Conservation (phyloP, 2,113 vertebrate genomes). For the Ophthalmotilapia sp. region DNA sequence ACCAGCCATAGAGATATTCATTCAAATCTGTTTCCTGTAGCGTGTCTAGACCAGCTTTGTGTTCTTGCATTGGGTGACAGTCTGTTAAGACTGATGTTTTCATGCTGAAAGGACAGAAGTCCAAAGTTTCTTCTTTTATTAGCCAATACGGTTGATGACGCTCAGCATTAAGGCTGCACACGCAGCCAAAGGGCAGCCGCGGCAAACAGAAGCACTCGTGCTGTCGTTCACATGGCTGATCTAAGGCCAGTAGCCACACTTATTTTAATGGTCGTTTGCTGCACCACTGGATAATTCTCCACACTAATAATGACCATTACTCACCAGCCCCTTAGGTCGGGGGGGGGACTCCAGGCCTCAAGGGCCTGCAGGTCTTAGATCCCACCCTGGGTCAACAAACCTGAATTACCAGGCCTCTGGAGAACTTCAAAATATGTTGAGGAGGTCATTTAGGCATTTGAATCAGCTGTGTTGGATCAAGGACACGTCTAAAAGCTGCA, state of each 20-base stretch:
- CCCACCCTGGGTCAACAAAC: neutral
- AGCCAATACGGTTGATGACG: neutral
- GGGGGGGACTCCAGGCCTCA: neutral
- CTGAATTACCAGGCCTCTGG: neutral
- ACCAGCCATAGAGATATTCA: neutral
- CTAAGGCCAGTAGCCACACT: neutral
- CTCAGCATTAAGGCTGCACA: neutral
- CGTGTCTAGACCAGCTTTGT: fast-evolving
- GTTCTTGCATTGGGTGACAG: neutral
- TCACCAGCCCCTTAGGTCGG: neutral
- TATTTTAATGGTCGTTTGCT: neutral
- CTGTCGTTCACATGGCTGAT: neutral
- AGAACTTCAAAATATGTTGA: fast-evolving
- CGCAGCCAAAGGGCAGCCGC: neutral
- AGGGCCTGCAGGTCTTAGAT: neutral
- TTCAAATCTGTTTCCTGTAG: neutral
- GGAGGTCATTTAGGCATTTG: neutral
- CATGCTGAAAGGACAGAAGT: neutral
- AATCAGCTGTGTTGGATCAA: neutral
- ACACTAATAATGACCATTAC: neutral
- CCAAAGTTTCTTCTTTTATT: neutral
- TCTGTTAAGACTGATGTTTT: neutral
- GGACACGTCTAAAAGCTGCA: neutral
- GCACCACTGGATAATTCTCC: neutral
- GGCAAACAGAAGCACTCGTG: fast-evolving